A percentile compares a stretch with the other conserved stretches of the same genome.
Evolutionary conservation across 2,113 vertebrate species (phyloP).

Genomic region (Cryptoleucopteryx plumbea): DNA sequence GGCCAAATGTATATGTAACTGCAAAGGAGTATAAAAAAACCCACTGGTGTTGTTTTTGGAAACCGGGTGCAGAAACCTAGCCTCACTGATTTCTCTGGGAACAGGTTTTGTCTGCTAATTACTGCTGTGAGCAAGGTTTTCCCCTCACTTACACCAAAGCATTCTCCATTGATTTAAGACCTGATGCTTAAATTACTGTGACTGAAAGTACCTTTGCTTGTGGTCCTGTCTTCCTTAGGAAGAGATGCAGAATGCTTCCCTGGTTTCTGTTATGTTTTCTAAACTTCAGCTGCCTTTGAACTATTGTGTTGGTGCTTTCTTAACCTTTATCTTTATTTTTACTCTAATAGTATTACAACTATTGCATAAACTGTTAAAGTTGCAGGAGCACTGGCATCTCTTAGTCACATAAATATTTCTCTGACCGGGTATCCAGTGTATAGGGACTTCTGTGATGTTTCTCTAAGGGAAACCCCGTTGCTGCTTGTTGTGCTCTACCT

Average conservation of each 20-base stretch:
- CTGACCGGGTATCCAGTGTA: background rate
- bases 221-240: background rate
- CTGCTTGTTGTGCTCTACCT: background rate
- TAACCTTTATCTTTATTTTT: background rate
- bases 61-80: background rate
- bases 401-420: background rate
- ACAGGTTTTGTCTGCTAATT: background rate
- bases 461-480: background rate
- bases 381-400: background rate
- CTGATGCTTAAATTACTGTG: background rate
- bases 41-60: background rate
- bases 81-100: background rate
- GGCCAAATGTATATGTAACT: background rate
- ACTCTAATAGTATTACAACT: background rate
- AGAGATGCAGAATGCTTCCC: background rate
- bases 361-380: background rate
- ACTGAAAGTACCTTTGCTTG: background rate
- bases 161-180: background rate
- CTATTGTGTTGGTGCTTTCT: background rate
- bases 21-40: background rate
- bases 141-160: background rate
- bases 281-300: background rate
- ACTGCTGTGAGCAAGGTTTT: background rate
- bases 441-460: background rate
- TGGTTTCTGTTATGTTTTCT: background rate